Conservation (phyloP, 2,888 invertebrate species). For the Plusia festucae region DNA sequence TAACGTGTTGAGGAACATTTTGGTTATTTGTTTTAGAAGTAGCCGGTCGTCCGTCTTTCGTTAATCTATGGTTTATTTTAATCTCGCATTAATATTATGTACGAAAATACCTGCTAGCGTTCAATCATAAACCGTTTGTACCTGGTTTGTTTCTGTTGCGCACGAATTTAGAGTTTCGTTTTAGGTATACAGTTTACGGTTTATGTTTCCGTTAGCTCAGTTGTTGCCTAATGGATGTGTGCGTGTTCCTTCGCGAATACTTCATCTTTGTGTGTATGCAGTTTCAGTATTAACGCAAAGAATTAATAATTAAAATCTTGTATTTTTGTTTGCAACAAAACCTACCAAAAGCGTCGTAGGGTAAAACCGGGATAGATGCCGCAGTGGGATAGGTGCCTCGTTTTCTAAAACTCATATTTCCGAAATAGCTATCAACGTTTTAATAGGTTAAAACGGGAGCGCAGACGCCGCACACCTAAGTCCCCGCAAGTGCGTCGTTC, state of each 20-base stretch:
- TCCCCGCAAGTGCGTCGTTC: no score
- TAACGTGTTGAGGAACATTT: slow-evolving; percentile 80
- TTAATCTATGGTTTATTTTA: slow-evolving; percentile 82
- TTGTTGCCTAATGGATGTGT: slow-evolving; percentile 72
- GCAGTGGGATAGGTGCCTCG: no score
- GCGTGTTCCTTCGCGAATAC: slow-evolving; percentile 56
- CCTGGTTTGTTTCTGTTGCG: slow-evolving; percentile 88
- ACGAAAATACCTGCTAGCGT: slow-evolving; percentile 84
- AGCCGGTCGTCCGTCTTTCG: slow-evolving; percentile 82
- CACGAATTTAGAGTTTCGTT: slow-evolving; percentile 72
- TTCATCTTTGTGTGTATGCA: slow-evolving; percentile 58
- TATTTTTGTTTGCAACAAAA: slow-evolving; percentile 15
- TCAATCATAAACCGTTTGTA: slow-evolving; percentile 86
- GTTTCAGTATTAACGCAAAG: slow-evolving; percentile 36
- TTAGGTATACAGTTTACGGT: slow-evolving; percentile 73
- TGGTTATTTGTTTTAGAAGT: slow-evolving; percentile 85
- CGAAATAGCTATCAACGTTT: no score
- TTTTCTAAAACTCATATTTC: no score
- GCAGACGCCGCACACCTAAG: no score
- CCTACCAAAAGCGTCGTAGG: background rate
- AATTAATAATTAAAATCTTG: slow-evolving; percentile 38
- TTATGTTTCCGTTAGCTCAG: slow-evolving; percentile 69
- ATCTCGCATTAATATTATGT: slow-evolving; percentile 84
- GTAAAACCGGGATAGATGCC: no score
- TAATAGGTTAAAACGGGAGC: no score